Percentiles rank a stretch among this genome's conserved stretches.
Conservation (phyloP, 2,888 invertebrate species). For the Pediacus dermestoides region DNA sequence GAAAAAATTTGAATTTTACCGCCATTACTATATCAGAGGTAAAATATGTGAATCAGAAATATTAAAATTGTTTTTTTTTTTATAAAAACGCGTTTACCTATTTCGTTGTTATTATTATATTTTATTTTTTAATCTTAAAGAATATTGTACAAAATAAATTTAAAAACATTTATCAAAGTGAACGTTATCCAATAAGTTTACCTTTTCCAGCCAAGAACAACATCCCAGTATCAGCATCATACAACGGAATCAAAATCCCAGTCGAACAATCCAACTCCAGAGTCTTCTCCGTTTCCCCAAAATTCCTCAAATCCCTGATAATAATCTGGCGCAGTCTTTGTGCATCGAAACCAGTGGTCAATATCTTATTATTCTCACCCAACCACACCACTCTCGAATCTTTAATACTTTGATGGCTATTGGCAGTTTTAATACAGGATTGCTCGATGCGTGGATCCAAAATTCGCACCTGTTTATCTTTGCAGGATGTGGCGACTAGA, state of each 20-base stretch:
- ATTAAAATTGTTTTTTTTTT: constrained; percentile 1
- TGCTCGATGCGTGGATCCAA: constrained; percentile 73
- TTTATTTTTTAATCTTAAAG: too few species aligned
- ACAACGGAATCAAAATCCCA: constrained; percentile 88
- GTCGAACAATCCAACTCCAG: constrained; percentile 82
- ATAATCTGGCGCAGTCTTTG: constrained; percentile 83
- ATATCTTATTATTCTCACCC: constrained; percentile 75
- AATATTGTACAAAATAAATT: too few species aligned
- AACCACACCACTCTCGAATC: constrained; percentile 91
- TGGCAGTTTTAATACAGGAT: constrained; percentile 60
- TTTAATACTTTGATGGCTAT: constrained; percentile 86
- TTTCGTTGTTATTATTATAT: too few species aligned
- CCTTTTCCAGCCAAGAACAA: constrained; percentile 90
- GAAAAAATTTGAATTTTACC: too few species aligned
- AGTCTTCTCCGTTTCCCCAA: constrained; percentile 72
- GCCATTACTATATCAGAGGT: constrained; percentile 2
- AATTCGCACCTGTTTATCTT: constrained; percentile 85
- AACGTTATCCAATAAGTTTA: constrained; percentile 16
- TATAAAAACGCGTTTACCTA: too few species aligned
- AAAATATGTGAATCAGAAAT: constrained; percentile 5
- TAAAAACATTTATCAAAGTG: not conserved
- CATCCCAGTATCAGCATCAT: constrained; percentile 92
- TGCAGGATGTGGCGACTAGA: constrained; percentile 79
- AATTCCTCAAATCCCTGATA: constrained; percentile 81
- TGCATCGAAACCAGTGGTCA: constrained; percentile 88